Evolutionary conservation across 37 sponge, comb jelly and placozoan genomes (phyloP).

Genomic region (Chondrosia reniformis): DNA sequence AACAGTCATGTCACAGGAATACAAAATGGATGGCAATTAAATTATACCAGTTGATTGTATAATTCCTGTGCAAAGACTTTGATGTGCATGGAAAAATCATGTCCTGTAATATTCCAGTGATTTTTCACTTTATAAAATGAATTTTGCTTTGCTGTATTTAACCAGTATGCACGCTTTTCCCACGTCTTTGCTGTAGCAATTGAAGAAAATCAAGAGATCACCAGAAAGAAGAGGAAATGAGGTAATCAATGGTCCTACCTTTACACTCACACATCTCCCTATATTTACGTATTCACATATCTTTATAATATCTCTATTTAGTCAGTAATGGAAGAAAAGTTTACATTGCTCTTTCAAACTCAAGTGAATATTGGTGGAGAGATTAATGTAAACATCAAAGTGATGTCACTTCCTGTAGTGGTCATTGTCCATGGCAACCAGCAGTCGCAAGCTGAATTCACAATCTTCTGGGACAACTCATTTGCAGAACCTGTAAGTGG

Average conservation of each 20-base stretch:
- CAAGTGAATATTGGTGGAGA: conserved; percentile 22
- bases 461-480: conserved; percentile 98
- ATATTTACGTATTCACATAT: neutral
- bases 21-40: too few relatives aligned
- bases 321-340: conserved; percentile 29
- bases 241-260: too few relatives aligned
- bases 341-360: conserved; percentile 31
- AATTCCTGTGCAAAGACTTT: too few relatives aligned
- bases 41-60: too few relatives aligned
- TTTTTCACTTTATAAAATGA: too few relatives aligned
- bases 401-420: conserved; percentile 83
- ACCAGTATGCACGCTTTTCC: too few relatives aligned
- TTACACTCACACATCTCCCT: neutral
- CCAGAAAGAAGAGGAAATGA: conserved; percentile 42
- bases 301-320: neutral
- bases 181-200: too few relatives aligned
- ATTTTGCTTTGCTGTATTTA: too few relatives aligned
- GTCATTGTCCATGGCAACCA: conserved; percentile 96
- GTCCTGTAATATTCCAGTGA: too few relatives aligned
- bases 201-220: conserved; percentile 63
- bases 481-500: conserved; percentile 81
- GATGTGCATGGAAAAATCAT: too few relatives aligned
- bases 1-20: too few relatives aligned
- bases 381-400: conserved; percentile 18
- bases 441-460: conserved; percentile 89